Evolutionary conservation across 2,888 invertebrate genomes (phyloP), one percentile per base, ranked within the genome.

Genomic region (Hypselothyrea guttata): DNA sequence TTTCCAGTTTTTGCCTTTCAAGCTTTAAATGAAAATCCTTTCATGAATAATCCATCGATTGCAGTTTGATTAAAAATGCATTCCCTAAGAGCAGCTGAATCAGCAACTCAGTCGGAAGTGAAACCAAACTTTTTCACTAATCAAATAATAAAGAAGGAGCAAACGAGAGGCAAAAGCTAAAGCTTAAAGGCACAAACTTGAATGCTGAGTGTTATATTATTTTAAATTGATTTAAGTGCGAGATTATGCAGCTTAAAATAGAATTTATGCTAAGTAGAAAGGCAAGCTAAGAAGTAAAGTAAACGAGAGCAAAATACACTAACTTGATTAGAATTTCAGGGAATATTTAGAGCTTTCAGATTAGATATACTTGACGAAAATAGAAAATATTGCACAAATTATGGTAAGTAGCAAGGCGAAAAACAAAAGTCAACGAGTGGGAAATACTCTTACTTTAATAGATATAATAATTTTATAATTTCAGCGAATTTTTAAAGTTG

Each of bases 211-310:
- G 3, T 5, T 2, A 4, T 22, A 41, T 44, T 33, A 16, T 13
- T 13, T 31, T 4, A 41, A 45, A 47, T 51, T 46, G 41, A 30
- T 18, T 16, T 22, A 34, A 57, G 7, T 12, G 13, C 7, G 37
- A 16, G 33, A 13, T 34, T n/a, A 15, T 30, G 0, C 22, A 8
- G 27, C 71, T 63, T 34, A 22, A 37, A 47, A 42, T 58, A 68
- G 58, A 11, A 12, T 3, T 49, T 45, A 49, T 57, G 42, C 42
- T 13, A 47, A 71, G 27, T 22, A 37, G 5, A 1, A 45, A 27
- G 8, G 34, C 15, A 47, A 5, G 8, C 4, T 4, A 15, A 5
- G 0, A 5, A 11, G 8, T n/a, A n/a, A n/a, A n/a, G n/a, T n/a
- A 7, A 12, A 42, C 12, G 2, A 2, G 1, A 30, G 38, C 22